Evolutionary conservation across 2,888 invertebrate genomes (phyloP), one percentile per base, ranked within the genome.

Genomic region (Salticus scenicus): DNA sequence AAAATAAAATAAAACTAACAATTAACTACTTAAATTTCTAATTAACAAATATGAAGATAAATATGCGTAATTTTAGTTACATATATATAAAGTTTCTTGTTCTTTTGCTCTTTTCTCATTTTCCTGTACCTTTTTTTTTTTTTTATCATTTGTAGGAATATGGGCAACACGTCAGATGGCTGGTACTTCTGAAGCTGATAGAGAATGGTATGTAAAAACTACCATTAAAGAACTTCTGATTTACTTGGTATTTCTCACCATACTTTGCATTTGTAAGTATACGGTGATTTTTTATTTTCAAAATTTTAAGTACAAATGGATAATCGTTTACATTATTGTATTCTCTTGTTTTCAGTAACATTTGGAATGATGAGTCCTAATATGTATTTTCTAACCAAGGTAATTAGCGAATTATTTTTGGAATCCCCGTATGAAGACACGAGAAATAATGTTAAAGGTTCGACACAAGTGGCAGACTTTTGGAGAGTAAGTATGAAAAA

Each of bases 311-410:
- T n/a, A 71, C 8, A 41, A 69, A 33, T n/a, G 33, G 20, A 69
- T 37, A 69, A 33, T 69, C 33, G 17, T 41, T 42, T 41, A 24
- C 17, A 27, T 41, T 41, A 70, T 70, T 31, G 7, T n/a, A 57
- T 57, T 12, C 10, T 4, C 37, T 37, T 69, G 4, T 2, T 90
- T 90, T 64, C 90, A 93, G 93, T 93, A 81, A 92, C 93, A 1
- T 92, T 93, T 89, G 93, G 93, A 24, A 92, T 93, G 92, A 92
- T 93, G 57, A 92, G 92, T 76, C 91, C 93, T 0, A 92, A 92
- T 64, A 93, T 93, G 91, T 94, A 92, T 90, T 94, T 94, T 91
- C 93, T 93, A 90, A 93, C 93, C 1, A 93, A 93, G 89, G 93
- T 92, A 20, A 91, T 94, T 89, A 92, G 91, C 69, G 92, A 93